Evolutionary conservation across 1,140 invertebrate species (phyloP), one percentile per base, ranked within the genome.

Genomic region (Drosophila miranda): DNA sequence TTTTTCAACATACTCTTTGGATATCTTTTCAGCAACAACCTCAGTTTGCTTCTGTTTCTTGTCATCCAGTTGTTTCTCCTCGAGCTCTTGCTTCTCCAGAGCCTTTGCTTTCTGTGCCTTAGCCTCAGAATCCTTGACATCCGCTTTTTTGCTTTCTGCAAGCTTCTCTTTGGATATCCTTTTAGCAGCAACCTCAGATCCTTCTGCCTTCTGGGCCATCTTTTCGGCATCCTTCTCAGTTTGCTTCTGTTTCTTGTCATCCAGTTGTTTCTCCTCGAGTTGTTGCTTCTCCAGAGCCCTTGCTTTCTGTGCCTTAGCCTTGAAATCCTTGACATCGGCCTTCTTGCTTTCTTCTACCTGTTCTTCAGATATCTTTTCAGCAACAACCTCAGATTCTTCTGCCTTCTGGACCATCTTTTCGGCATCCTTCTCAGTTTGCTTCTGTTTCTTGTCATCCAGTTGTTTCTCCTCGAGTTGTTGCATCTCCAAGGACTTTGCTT

Each of bases 31-130:
- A 26, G 23, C 52, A 45, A 6, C 7, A 9, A 56, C 23, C 9
- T 58, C 34, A 14, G 14, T 21, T 52, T 63, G 23, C 49, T 52
- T 60, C 19, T 54, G 23, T 59, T 55, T 53, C 16, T 75, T 63
- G 1, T 28, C 57, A 9, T 57, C 43, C 14, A 49, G 50, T 14
- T 57, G 54, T 43, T 42, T 8, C 23, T 61, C 49, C 21, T 57
- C 45, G 5, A 57, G 56, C 51, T 58, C 21, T 21, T 67, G 44
- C 50, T 54, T 45, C 7, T 45, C 28, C 50, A 45, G 16, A 28
- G 41, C 38, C 60, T 67, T 72, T 50, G 78, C 51, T 41, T 82
- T 69, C 41, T 80, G 53, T 14, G 71, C 62, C 44, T 82, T 70
- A 19, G 49, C 26, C 13, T 53, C 16, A 4, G 16, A 23, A 0